Base-by-base conservation (phyloP, 1,140 invertebrate species). In the Leptinotarsa defecta region DNA sequence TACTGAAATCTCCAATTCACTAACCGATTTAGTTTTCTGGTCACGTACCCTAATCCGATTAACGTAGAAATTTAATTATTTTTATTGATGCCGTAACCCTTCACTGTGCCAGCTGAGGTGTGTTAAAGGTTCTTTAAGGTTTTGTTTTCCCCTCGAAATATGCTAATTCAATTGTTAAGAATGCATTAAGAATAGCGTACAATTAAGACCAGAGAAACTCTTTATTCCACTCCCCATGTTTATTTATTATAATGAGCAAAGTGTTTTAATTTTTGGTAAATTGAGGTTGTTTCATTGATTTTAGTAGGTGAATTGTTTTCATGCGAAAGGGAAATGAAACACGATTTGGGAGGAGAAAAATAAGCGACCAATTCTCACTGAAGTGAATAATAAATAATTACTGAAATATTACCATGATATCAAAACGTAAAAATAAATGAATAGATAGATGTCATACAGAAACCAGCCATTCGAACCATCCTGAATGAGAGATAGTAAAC, bases 101-200 rank as follows among this genome's bases (percentile, higher is more conserved):
- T 65, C 20, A 15, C 17, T 15, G 20, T 27, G 24, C 63, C 17
- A 22, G 63, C 5, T 65, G 63, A 65, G 63, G 63, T 65, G 24
- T 15, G 11, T 20, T 27, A 65, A 65, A 24, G 22, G 20, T 65
- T 65, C 24, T 19, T 65, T 27, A 65, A 65, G 63, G 63, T 65
- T 65, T 24, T 20, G 11, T 65, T 65, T 27, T 27, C 63, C 24
- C 63, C 24, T 22, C 22, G 3, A 65, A 27, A 22, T 65, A 65
- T 65, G 63, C 63, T 65, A 65, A 65, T 65, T 65, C 24, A 27
- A 65, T 27, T 65, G 63, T 65, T 65, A 65, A 65, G 24, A 22
- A 27, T 65, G 24, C 63, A 65, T 65, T 65, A 27, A 65, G 63
- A 22, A 65, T 17, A 22, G 24, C 24, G 63, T 65, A 65, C 11